A percentile compares a stretch with the other conserved stretches of the same genome.
These are phyloP conservation scores for Pholis gunnellus DNA, from an alignment of 2,113 vertebrate genomes.

Conservation along the genomic window DNA sequence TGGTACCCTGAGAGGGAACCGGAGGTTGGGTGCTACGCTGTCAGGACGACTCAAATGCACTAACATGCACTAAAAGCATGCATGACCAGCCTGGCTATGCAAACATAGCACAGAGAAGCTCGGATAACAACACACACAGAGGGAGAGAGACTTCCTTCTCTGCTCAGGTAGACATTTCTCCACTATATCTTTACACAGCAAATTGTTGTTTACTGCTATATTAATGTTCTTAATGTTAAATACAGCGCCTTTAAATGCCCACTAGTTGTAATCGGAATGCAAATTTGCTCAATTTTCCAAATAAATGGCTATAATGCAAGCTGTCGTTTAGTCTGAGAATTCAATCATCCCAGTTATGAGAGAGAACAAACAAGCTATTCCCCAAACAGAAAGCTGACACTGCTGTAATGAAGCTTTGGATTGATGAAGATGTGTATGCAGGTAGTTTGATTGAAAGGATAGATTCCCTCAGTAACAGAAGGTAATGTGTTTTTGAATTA, in stretches of 20 bases:
- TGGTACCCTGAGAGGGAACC: too few relatives aligned
- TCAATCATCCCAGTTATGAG: conserved; percentile 4
- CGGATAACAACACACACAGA: too few relatives aligned
- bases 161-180: too few relatives aligned
- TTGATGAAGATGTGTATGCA: conserved; percentile 3
- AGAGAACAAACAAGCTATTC: not conserved
- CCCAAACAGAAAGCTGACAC: not conserved
- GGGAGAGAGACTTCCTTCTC: too few relatives aligned
- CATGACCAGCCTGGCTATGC: too few relatives aligned
- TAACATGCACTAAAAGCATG: too few relatives aligned
- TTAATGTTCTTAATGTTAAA: not conserved
- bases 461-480: conserved; percentile 2
- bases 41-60: too few relatives aligned
- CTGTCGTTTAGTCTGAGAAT: conserved; percentile 1
- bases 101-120: too few relatives aligned
- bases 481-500: not conserved
- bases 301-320: not conserved
- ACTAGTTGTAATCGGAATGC: not conserved
- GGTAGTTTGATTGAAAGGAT: not conserved
- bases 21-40: too few relatives aligned
- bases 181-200: too few relatives aligned
- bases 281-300: not conserved
- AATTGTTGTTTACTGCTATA: too few relatives aligned
- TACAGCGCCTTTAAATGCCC: not conserved
- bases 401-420: not conserved